These are phyloP conservation scores for Zygothrica quintamaculata DNA, from an alignment of 2,888 invertebrate species.

Conservation along the genomic window DNA sequence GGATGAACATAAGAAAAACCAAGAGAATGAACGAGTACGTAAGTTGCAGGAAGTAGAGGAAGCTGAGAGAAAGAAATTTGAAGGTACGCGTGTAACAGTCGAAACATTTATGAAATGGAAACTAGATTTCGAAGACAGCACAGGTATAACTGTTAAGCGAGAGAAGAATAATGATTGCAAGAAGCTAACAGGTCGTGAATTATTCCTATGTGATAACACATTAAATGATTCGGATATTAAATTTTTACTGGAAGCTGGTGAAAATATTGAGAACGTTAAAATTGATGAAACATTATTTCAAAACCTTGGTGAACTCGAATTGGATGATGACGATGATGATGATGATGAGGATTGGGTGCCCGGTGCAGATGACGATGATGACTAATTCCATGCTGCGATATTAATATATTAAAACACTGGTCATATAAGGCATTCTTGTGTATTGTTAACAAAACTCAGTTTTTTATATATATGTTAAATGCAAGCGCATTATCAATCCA, in stretches of 20 bases:
- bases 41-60: constrained; percentile 92
- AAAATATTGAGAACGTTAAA: constrained; percentile 87
- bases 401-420: constrained; percentile 35
- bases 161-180: constrained; percentile 90
- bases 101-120: constrained; percentile 98
- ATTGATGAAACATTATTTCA: constrained; percentile 97
- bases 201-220: constrained; percentile 96
- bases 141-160: constrained; percentile 89
- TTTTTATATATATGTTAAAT: constrained; percentile 60
- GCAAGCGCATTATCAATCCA: constrained; percentile 62
- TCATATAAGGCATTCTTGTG: constrained; percentile 55
- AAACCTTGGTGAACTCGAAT: constrained; percentile 92
- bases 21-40: constrained; percentile 89
- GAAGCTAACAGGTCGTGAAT: constrained; percentile 95
- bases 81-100: constrained; percentile 96
- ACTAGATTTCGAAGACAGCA: constrained; percentile 95
- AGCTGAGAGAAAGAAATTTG: constrained; percentile 96
- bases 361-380: constrained; percentile 82
- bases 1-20: constrained; percentile 90
- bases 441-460: constrained; percentile 40
- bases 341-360: constrained; percentile 89
- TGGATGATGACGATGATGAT: constrained; percentile 82
- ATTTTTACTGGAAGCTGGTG: constrained; percentile 94
- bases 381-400: constrained; percentile 45
- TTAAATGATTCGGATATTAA: constrained; percentile 98